Evolutionary conservation across 2,888 invertebrate species (phyloP).

Genomic region (Eutolmus rufibarbis): DNA sequence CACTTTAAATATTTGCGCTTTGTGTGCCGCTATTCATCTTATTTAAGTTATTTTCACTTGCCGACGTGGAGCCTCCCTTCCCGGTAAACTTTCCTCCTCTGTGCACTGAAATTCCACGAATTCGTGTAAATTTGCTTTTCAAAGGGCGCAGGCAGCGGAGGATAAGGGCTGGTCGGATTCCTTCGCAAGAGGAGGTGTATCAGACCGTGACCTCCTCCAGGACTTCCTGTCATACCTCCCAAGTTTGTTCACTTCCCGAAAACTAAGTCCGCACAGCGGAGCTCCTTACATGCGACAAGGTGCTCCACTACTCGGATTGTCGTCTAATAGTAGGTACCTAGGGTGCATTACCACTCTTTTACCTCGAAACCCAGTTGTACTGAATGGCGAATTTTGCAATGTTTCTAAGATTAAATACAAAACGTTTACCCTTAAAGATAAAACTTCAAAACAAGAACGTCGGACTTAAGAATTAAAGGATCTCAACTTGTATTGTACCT

Average conservation of each 20-base stretch:
- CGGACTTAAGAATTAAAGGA: too few relatives aligned
- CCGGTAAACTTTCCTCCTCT: not conserved
- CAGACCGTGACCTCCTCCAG: constrained; percentile 12
- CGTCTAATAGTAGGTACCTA: not conserved
- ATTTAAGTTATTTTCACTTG: constrained; percentile 35
- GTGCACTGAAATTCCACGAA: constrained; percentile 28
- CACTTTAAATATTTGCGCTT: constrained; percentile 15
- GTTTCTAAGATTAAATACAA: not conserved
- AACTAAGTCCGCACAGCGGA: not conserved
- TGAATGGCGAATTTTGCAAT: not conserved
- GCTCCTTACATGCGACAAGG: not conserved
- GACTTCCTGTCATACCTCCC: not conserved
- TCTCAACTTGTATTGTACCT: too few relatives aligned
- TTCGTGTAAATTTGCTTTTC: constrained; percentile 32
- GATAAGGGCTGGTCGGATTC: not conserved
- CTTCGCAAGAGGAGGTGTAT: not conserved
- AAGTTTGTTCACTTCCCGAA: not conserved
- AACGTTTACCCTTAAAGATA: too few relatives aligned
- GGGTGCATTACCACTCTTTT: not conserved
- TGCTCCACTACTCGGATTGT: not conserved
- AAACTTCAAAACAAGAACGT: too few relatives aligned
- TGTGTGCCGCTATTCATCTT: constrained; percentile 25
- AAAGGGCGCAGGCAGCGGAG: not conserved
- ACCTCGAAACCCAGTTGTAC: not conserved
- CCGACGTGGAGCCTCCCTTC: not conserved